These are phyloP conservation scores for Ectropis grisescens DNA, from an alignment of 1,140 invertebrate genomes.

Conservation along the genomic window DNA sequence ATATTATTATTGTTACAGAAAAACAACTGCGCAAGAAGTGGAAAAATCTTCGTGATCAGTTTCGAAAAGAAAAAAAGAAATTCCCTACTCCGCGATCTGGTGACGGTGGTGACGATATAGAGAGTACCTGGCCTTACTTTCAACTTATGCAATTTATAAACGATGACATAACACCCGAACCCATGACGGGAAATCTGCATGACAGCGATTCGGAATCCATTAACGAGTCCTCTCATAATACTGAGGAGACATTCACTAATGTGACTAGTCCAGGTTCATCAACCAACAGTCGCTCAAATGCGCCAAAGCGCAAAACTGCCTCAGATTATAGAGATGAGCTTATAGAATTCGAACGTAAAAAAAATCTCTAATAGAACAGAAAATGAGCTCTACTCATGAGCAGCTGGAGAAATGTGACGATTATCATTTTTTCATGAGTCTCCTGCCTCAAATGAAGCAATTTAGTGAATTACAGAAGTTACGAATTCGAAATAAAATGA, in stretches of 20 bases:
- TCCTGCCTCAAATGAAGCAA: no score
- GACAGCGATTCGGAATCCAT: conserved; percentile 7
- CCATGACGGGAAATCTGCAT: conserved; percentile 10
- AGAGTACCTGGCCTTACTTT: conserved; percentile 11
- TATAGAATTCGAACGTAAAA: no score
- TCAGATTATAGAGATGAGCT: conserved; percentile 1
- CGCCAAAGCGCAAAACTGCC: conserved; percentile 2
- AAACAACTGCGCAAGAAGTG: conserved; percentile 15
- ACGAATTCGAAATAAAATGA: neutral
- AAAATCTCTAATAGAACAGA: no score
- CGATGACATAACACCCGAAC: conserved; percentile 11
- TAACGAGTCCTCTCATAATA: neutral
- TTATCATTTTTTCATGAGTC: no score
- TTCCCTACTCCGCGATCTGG: conserved; percentile 10
- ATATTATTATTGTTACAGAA: conserved; percentile 10
- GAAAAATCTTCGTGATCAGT: conserved; percentile 13
- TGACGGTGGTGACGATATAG: conserved; percentile 12
- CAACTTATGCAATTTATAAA: conserved; percentile 14
- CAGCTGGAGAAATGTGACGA: no score
- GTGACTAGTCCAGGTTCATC: conserved; percentile 1
- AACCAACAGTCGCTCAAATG: conserved; percentile 1
- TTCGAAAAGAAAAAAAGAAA: conserved; percentile 14
- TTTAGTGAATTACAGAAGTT: no score
- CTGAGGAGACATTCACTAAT: neutral
- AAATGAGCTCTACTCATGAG: no score